Evolutionary conservation across 2,113 vertebrate species (phyloP).

Genomic region (Pimephales promelas): DNA sequence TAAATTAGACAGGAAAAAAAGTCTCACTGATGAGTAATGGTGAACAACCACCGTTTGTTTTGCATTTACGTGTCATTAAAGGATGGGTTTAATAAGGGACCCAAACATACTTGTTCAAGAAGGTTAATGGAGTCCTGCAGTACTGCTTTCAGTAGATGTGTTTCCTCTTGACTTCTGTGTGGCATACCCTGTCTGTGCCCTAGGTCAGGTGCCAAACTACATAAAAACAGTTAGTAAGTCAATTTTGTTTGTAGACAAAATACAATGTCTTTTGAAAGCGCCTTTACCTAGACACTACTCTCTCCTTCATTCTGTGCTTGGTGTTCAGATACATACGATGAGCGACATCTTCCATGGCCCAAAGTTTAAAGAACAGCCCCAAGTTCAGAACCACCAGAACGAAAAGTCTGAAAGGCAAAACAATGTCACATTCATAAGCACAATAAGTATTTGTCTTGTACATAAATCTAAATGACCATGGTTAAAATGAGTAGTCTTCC

Average conservation of each 20-base stretch:
- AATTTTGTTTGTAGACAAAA: not conserved
- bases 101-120: slow-evolving; percentile 83
- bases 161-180: slow-evolving; percentile 62
- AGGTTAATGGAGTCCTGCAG: slow-evolving; percentile 90
- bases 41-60: not conserved
- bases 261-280: not conserved
- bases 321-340: slow-evolving; percentile 83
- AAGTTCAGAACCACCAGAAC: slow-evolving; percentile 89
- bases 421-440: not conserved
- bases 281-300: slow-evolving; percentile 66
- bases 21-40: not conserved
- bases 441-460: not conserved
- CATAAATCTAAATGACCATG: not conserved
- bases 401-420: slow-evolving; percentile 77
- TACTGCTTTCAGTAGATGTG: slow-evolving; percentile 80
- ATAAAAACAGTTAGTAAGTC: not conserved
- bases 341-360: slow-evolving; percentile 91
- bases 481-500: not conserved
- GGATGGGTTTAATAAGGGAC: not conserved
- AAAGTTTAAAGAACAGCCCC: slow-evolving; percentile 90
- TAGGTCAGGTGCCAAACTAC: slow-evolving; percentile 65
- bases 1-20: not conserved
- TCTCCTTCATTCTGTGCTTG: slow-evolving; percentile 72
- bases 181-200: slow-evolving; percentile 52
- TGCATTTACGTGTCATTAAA: not conserved